A percentile compares a stretch with the other conserved stretches of the same genome.
Conservation (phyloP, 2,113 vertebrate species). For the Ondatra zibethicus region DNA sequence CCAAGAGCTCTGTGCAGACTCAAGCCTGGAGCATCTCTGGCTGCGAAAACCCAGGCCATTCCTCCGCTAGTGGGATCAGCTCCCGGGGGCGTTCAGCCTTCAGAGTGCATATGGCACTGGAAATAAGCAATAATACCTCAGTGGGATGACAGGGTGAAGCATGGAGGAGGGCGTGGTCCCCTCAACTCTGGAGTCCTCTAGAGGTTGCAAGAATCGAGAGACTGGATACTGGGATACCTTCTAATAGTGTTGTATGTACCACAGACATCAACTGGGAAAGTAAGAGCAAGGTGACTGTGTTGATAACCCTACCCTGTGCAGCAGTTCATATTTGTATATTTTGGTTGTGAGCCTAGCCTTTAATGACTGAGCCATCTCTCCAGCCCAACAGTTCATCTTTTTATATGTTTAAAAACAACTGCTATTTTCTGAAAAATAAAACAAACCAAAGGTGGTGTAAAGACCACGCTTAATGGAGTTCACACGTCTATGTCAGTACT, state of each 20-base stretch:
- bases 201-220: neutral
- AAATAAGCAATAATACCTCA: neutral
- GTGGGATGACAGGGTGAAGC: neutral
- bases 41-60: neutral
- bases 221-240: neutral
- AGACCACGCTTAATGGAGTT: neutral
- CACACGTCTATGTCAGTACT: neutral
- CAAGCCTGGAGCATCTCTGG: neutral
- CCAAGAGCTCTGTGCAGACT: neutral
- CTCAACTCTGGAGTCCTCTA: neutral
- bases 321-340: neutral
- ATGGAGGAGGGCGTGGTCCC: neutral
- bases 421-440: constrained; percentile 3
- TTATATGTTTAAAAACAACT: neutral
- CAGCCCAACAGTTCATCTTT: neutral
- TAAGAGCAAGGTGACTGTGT: neutral
- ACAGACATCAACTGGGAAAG: neutral
- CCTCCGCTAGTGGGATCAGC: neutral
- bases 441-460: neutral
- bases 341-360: too few species aligned
- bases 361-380: too few species aligned
- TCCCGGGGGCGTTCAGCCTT: neutral
- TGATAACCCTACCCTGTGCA: neutral
- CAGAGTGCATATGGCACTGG: neutral
- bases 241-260: neutral